A percentile compares a stretch with the other conserved stretches of the same genome.
Conservation (phyloP, 2,888 invertebrate genomes). For the Rhodophaea formosa region DNA sequence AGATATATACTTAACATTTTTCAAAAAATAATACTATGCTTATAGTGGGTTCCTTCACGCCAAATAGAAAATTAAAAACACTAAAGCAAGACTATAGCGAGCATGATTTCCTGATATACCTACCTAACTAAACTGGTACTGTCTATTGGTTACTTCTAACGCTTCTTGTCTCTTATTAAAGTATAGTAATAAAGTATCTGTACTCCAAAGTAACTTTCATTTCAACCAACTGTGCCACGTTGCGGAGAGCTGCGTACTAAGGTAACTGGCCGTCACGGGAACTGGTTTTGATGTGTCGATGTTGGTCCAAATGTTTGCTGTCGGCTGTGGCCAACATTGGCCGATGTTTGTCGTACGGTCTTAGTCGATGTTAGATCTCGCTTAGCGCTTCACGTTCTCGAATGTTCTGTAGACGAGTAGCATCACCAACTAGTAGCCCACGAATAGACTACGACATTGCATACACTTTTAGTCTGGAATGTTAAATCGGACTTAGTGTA, state of each 20-base stretch:
- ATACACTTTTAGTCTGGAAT: slow-evolving; percentile 1
- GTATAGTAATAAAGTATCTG: slow-evolving; percentile 78
- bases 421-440: slow-evolving; percentile 31
- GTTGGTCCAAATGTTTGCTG: slow-evolving; percentile 58
- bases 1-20: slow-evolving; percentile 43
- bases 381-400: slow-evolving; percentile 63
- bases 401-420: slow-evolving; percentile 35
- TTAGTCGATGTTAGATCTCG: slow-evolving; percentile 66
- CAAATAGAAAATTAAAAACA: slow-evolving; percentile 45
- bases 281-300: slow-evolving; percentile 50
- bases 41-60: slow-evolving; percentile 64
- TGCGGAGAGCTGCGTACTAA: slow-evolving; percentile 70
- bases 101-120: slow-evolving; percentile 57
- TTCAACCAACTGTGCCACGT: slow-evolving; percentile 71
- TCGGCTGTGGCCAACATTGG: slow-evolving; percentile 40
- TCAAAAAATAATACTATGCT: slow-evolving; percentile 59
- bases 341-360: slow-evolving; percentile 65
- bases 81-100: slow-evolving; percentile 45
- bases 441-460: slow-evolving; percentile 24
- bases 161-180: slow-evolving; percentile 71
- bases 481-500: neutral
- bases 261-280: slow-evolving; percentile 63
- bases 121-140: slow-evolving; percentile 46
- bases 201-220: slow-evolving; percentile 80
- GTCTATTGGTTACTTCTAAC: slow-evolving; percentile 50